These are phyloP conservation scores for Todiramphus saurophagus DNA, from an alignment of 2,113 vertebrate species.

Conservation along the genomic window DNA sequence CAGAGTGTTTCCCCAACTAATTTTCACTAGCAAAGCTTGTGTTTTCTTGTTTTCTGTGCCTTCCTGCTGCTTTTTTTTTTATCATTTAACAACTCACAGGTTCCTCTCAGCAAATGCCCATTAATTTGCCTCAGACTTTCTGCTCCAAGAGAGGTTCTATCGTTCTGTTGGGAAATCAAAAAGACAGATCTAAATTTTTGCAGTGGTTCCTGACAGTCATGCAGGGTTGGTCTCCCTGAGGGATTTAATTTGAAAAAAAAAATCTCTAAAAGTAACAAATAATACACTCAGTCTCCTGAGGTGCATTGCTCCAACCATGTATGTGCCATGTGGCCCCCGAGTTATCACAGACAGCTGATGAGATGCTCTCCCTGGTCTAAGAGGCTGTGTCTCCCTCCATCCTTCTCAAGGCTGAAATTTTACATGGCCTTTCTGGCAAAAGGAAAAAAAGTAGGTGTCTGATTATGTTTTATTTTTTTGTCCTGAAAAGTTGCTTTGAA, in stretches of 20 bases:
- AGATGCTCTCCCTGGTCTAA: background rate
- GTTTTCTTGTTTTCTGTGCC: background rate
- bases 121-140: background rate
- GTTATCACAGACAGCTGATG: accelerated
- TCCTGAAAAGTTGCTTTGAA: background rate
- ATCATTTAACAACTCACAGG: background rate
- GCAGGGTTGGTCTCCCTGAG: background rate
- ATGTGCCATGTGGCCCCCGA: accelerated
- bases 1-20: background rate
- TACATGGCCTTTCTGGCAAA: background rate
- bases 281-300: accelerated
- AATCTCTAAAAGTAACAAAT: background rate
- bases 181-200: background rate
- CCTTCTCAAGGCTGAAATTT: background rate
- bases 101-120: background rate
- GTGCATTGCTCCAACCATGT: accelerated
- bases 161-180: background rate
- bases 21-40: background rate
- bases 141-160: background rate
- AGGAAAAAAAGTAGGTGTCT: background rate
- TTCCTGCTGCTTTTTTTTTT: background rate
- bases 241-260: background rate
- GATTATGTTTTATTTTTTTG: conserved; percentile 4
- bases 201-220: background rate
- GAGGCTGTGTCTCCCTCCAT: background rate